Evolutionary conservation across 2,888 invertebrate species (phyloP).

Genomic region (Trachelus tabidus): DNA sequence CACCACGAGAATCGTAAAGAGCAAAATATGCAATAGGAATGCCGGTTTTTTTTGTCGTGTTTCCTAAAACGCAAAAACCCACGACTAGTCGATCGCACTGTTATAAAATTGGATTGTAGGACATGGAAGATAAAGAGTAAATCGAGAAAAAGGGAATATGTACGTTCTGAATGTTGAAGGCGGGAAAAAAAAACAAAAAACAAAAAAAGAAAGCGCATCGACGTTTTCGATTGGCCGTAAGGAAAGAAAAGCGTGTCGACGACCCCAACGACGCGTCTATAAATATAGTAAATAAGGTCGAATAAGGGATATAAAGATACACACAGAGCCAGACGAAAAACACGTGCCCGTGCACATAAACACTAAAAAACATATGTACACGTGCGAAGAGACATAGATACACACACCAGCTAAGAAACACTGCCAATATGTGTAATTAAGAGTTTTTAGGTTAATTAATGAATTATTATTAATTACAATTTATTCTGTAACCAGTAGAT

Average conservation of each 20-base stretch:
- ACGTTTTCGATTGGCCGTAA: background rate
- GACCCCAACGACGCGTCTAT: constrained; percentile 31
- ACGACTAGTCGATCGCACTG: background rate
- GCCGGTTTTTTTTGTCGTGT: background rate
- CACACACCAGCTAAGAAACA: constrained; percentile 64
- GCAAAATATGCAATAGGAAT: background rate
- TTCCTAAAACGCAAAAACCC: background rate
- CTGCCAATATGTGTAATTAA: constrained; percentile 65
- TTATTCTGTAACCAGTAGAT: constrained; percentile 48
- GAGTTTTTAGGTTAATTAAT: constrained; percentile 42
- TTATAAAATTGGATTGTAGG: background rate
- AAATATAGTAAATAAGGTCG: constrained; percentile 25
- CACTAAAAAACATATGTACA: background rate
- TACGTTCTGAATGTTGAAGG: background rate
- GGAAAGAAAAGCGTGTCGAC: constrained; percentile 21
- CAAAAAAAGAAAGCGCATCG: background rate
- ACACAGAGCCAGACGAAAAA: background rate
- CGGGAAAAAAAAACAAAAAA: background rate
- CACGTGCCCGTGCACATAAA: background rate
- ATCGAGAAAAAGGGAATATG: background rate
- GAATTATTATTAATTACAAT: constrained; percentile 45
- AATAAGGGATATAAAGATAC: background rate
- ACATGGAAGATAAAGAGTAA: background rate
- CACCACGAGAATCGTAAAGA: background rate
- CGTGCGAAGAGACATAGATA: constrained; percentile 38